Percentiles rank a stretch among this genome's conserved stretches.
phyloP scores from a whole-genome alignment of 2,888 invertebrate species.

The Cactoblastis cactorum region DNA sequence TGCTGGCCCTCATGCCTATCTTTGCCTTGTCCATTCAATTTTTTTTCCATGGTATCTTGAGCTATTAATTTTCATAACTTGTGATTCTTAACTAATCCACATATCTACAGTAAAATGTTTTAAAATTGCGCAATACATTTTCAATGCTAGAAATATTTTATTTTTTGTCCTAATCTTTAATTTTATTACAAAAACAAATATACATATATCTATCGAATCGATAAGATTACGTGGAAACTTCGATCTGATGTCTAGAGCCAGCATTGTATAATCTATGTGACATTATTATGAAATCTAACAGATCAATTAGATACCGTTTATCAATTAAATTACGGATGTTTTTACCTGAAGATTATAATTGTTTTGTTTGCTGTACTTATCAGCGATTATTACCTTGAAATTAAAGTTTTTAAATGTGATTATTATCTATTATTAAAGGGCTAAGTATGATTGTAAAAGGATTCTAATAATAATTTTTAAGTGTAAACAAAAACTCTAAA shows the following conservation, averaged over 20 bases:
- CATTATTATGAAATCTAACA: slow-evolving; percentile 4
- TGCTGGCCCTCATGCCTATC: no score
- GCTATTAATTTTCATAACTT: no score
- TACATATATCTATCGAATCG: no score
- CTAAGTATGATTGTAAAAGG: no score
- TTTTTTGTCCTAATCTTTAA: background rate
- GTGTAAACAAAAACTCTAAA: no score
- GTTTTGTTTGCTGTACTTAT: slow-evolving; percentile 4
- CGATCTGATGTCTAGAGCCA: background rate
- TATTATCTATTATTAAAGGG: no score
- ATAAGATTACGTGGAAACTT: background rate
- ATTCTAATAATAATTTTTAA: no score
- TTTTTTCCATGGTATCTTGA: no score
- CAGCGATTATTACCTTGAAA: no score
- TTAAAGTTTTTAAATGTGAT: background rate
- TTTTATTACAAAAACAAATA: background rate
- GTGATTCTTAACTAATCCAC: no score
- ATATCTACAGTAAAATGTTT: background rate
- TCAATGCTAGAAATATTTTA: background rate
- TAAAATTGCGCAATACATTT: background rate
- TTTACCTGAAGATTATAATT: background rate
- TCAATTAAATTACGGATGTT: background rate
- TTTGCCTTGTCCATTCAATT: no score
- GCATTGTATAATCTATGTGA: background rate
- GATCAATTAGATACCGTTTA: background rate